These are phyloP conservation scores for Cranoglanis bouderius DNA, from an alignment of 2,113 vertebrate genomes.

Conservation along the genomic window DNA sequence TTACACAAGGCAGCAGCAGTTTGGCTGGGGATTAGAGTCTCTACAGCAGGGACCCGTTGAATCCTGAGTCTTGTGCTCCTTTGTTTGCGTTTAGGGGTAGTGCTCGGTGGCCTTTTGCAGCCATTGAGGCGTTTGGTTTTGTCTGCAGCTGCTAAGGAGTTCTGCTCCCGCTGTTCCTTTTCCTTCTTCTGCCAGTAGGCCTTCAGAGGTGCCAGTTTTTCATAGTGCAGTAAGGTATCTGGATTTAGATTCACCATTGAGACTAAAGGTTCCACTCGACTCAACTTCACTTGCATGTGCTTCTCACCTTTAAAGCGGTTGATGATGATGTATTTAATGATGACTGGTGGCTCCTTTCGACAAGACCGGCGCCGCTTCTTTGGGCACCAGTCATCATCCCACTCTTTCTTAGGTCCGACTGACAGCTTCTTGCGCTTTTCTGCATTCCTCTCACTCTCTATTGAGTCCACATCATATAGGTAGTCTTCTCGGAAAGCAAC, in stretches of 20 bases:
- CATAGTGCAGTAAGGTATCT: slow-evolving; percentile 86
- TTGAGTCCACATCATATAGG: slow-evolving; percentile 94
- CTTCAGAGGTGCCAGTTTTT: slow-evolving; percentile 93
- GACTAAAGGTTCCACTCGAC: slow-evolving; percentile 87
- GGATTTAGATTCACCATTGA: slow-evolving; percentile 86
- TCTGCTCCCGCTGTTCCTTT: slow-evolving; percentile 82
- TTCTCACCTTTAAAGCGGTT: slow-evolving; percentile 99
- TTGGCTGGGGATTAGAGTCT: slow-evolving; percentile 82
- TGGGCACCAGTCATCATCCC: slow-evolving; percentile 97
- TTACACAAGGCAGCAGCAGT: slow-evolving; percentile 76
- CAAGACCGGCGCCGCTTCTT: slow-evolving; percentile 95
- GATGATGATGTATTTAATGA: slow-evolving; percentile 99
- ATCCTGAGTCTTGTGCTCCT: slow-evolving; percentile 95
- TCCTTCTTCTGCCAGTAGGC: slow-evolving; percentile 93
- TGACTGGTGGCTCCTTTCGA: slow-evolving; percentile 94
- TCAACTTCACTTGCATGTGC: slow-evolving; percentile 94
- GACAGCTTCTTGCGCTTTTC: slow-evolving; percentile 92
- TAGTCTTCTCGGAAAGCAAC: slow-evolving; percentile 97
- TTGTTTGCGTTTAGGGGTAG: slow-evolving; percentile 93
- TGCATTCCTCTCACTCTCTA: slow-evolving; percentile 91
- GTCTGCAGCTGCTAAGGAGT: slow-evolving; percentile 82
- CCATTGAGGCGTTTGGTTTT: slow-evolving; percentile 91
- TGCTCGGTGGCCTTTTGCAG: slow-evolving; percentile 86
- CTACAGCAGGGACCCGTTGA: slow-evolving; percentile 91
- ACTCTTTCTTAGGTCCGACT: slow-evolving; percentile 88